Percentiles rank a stretch among this genome's conserved stretches.
phyloP scores from a whole-genome alignment of 1,140 invertebrate genomes.

The Drosophila simulans region DNA sequence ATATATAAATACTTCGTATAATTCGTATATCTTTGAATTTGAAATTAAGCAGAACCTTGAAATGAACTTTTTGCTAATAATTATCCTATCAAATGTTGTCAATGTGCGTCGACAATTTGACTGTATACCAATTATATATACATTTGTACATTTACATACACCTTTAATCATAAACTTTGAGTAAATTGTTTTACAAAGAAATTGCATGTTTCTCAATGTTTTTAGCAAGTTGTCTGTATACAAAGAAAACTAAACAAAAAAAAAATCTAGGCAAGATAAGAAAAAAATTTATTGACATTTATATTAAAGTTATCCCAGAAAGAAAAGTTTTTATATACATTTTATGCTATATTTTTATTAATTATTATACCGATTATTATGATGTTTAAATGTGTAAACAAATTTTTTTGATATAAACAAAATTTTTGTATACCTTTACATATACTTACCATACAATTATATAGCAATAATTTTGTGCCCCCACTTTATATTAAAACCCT shows the following conservation, averaged over 20 bases:
- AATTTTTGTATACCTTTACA: slow-evolving; percentile 69
- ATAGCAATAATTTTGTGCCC: slow-evolving; percentile 71
- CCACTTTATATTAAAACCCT: slow-evolving; percentile 67
- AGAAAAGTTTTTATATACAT: slow-evolving; percentile 53
- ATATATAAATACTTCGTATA: slow-evolving; percentile 41
- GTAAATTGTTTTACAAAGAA: slow-evolving; percentile 72
- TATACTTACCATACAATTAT: slow-evolving; percentile 44
- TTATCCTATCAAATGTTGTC: slow-evolving; percentile 31
- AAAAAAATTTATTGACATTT: slow-evolving; percentile 49
- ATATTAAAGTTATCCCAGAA: slow-evolving; percentile 54
- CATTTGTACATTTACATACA: slow-evolving; percentile 44
- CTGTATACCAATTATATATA: slow-evolving; percentile 48
- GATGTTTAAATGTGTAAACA: slow-evolving; percentile 63
- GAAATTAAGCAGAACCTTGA: slow-evolving; percentile 25
- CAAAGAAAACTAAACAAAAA: slow-evolving; percentile 33
- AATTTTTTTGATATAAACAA: slow-evolving; percentile 57
- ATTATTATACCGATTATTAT: slow-evolving; percentile 58
- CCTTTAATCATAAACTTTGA: slow-evolving; percentile 65
- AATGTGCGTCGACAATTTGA: slow-evolving; percentile 24
- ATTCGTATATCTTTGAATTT: slow-evolving; percentile 27
- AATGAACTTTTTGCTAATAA: slow-evolving; percentile 15
- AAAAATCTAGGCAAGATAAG: slow-evolving; percentile 43
- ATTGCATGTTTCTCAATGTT: slow-evolving; percentile 85
- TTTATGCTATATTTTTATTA: slow-evolving; percentile 69
- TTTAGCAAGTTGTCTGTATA: slow-evolving; percentile 75